Base-by-base conservation (phyloP, 2,113 vertebrate genomes). In the Arothron firmamentum region DNA sequence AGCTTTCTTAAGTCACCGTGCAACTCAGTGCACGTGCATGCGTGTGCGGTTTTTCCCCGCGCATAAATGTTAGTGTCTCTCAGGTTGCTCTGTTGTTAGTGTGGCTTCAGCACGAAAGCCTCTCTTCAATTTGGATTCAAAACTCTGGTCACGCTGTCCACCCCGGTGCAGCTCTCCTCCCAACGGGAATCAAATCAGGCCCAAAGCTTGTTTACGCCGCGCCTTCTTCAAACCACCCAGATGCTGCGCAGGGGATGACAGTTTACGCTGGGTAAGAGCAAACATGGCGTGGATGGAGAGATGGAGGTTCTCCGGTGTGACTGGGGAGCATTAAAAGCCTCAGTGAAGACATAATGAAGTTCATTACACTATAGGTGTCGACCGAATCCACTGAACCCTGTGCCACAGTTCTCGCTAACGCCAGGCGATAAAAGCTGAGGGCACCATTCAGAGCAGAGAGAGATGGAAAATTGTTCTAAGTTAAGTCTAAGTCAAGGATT, bases 111-210 rank as follows among this genome's bases (percentile, higher is more conserved):
- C 38, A 28, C 25, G 25, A 42, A 58, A 69, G 28, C 58, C 51
- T 65, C 56, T 74, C 73, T 84, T 84, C 79, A 86, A 79, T 82
- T 86, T 80, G 70, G 34, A 56, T 68, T 54, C 38, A 41, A 21
- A 78, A 72, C 56, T 80, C 70, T 65, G 62, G 75, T 79, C 73
- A 80, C 3, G 18, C 72, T 62, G 75, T 80, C 74, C 65, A 49
- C 72, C 70, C 68, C 18, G 41, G 28, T 52, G 67, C 63, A 59
- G 66, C 49, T 51, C 12, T 77, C 74, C 55, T 74, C 63, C 70
- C 48, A 63, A 46, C 19, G 70, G 42, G 62, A 77, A 56, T 59
- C 64, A 58, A 38, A 72, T 55, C 50, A 41, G 49, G 45, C 58
- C 6, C 1, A 61, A 38, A 53, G 15, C 2, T 17, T 85, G 75